phyloP scores from a whole-genome alignment of 1,140 invertebrate genomes.

The Nasonia giraulti region DNA sequence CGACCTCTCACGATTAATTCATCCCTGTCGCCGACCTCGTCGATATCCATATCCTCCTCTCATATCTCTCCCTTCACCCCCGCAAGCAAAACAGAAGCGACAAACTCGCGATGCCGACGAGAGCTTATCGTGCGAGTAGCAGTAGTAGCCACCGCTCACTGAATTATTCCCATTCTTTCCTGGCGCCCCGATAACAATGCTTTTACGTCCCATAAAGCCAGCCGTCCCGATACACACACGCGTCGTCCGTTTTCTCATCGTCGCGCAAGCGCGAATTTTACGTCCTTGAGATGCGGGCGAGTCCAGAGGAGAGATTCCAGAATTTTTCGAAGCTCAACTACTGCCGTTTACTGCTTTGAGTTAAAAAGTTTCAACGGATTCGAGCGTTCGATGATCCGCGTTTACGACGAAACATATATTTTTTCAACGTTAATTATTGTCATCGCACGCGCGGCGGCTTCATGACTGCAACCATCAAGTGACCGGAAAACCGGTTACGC shows the following conservation, averaged over 20 bases:
- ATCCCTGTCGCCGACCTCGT: background rate
- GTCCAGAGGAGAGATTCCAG: background rate
- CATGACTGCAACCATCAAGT: no score
- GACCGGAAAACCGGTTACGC: no score
- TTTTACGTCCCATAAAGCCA: slow-evolving; percentile 69
- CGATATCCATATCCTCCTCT: background rate
- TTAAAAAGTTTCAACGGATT: background rate
- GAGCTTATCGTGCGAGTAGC: slow-evolving; percentile 63
- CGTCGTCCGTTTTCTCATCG: slow-evolving; percentile 28
- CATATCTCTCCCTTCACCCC: background rate
- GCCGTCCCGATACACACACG: slow-evolving; percentile 49
- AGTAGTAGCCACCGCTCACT: slow-evolving; percentile 40
- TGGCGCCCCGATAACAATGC: slow-evolving; percentile 64
- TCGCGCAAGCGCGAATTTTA: slow-evolving; percentile 38
- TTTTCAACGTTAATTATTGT: background rate
- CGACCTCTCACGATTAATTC: background rate
- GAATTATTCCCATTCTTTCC: slow-evolving; percentile 71
- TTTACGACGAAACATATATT: background rate
- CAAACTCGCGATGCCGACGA: background rate
- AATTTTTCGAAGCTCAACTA: background rate
- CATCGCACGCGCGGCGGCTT: no score
- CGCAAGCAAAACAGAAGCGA: background rate
- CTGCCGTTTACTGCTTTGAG: background rate
- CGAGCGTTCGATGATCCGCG: background rate
- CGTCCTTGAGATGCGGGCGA: background rate